These are phyloP conservation scores for Poecilia wingei DNA, from an alignment of 2,797 vertebrate genomes.

Conservation along the genomic window DNA sequence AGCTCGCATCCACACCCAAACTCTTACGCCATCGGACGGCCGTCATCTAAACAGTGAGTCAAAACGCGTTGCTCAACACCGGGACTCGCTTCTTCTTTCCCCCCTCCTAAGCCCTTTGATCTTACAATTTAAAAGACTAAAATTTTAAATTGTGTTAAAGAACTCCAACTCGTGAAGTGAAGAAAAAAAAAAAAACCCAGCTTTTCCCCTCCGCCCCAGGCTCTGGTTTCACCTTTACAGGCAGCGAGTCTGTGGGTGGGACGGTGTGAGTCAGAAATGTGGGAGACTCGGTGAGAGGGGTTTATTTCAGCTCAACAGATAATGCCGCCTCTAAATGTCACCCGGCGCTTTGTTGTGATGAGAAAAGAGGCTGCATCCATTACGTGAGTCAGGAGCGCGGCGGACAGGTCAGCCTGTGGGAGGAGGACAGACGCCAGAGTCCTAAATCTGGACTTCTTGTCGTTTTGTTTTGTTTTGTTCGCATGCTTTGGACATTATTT, in stretches of 20 bases:
- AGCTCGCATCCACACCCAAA: not conserved
- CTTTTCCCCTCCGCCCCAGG: conserved; percentile 19
- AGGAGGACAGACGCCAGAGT: conserved; percentile 52
- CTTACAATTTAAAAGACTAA: conserved; percentile 16
- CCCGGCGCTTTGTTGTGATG: conserved; percentile 62
- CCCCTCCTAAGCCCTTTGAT: not conserved
- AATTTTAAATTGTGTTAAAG: conserved; percentile 2
- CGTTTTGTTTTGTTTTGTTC: not conserved
- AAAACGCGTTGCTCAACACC: conserved; percentile 5
- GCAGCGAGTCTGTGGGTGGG: conserved; percentile 59
- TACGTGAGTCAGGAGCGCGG: conserved; percentile 64
- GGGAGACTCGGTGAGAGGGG: conserved; percentile 48
- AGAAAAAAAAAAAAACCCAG: not conserved
- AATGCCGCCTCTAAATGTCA: conserved; percentile 49
- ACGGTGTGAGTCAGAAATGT: conserved; percentile 60
- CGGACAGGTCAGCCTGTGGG: conserved; percentile 56
- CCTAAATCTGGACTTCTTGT: conserved; percentile 47
- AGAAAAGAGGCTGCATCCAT: conserved; percentile 52
- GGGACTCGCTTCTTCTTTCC: conserved; percentile 4
- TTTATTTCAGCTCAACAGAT: conserved; percentile 63
- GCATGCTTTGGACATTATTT: conserved; percentile 32
- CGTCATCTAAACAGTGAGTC: conserved; percentile 1
- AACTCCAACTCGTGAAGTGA: conserved; percentile 16
- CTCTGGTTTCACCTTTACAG: conserved; percentile 61
- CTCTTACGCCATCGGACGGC: not conserved